Evolutionary conservation across 2,888 invertebrate genomes (phyloP), one percentile per base, ranked within the genome.

Genomic region (Acanthosepion esculentum): DNA sequence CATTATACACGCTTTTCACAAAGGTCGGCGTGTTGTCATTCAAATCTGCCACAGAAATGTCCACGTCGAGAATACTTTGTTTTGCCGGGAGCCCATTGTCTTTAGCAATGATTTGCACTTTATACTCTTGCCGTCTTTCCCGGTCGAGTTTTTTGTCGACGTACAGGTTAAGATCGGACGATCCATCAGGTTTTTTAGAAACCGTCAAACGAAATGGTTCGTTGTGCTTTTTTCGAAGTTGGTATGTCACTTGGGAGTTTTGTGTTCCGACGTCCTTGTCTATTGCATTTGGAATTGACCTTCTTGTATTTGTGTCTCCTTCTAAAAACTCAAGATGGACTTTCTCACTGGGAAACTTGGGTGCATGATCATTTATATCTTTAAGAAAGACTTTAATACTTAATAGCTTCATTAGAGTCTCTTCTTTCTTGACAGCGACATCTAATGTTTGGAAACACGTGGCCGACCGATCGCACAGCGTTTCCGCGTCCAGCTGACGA

Each of bases 21-120:
- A 97, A 97, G 10, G 93, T 94, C 15, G 97, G 97, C 26, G 95
- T 95, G 94, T 96, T 96, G 94, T 97, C 97, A 94, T 97, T 97
- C 6, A 96, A 96, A 94, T 97, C 97, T 0, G 95, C 95, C 29
- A 97, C 96, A 3, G 95, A 95, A 59, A 97, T 95, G 50, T 96
- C 96, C 8, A 97, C 95, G 50, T 95, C 95, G 94, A 96, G 95
- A 23, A 95, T 95, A 20, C 96, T 96, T 91, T 96, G 95, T 94
- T 95, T 95, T 12, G 95, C 95, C 8, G 96, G 96, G 18, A 94
- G 94, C 0, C 96, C 96, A 20, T 96, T 96, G 95, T 97, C 96
- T 92, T 95, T 95, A 92, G 96, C 96, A 91, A 96, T 95, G n/a
- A 97, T 95, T 94, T 96, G 96, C 94, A 96, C 96, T n/a, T 95